Conservation (phyloP, 2,797 vertebrate genomes). For the Columba guinea region DNA sequence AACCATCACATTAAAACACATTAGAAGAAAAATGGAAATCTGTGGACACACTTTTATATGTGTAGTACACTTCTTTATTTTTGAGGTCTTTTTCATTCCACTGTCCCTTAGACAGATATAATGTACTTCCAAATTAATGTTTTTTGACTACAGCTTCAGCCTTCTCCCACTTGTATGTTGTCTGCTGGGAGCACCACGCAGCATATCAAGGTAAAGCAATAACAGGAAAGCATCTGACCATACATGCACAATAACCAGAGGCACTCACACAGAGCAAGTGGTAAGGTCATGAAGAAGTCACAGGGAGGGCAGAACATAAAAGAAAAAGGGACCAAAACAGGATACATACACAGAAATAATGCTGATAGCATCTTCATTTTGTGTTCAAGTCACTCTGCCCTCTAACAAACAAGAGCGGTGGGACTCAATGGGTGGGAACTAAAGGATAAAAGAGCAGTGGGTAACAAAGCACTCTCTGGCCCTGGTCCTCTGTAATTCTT, state of each 20-base stretch:
- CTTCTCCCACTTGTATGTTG: neutral
- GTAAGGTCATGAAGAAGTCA: slow-evolving; percentile 62
- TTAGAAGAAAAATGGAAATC: neutral
- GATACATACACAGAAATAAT: slow-evolving; percentile 8
- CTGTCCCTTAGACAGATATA: neutral
- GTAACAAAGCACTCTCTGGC: neutral
- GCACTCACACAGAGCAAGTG: slow-evolving; percentile 23
- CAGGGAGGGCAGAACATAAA: slow-evolving; percentile 24
- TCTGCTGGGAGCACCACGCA: neutral
- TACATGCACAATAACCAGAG: slow-evolving; percentile 45
- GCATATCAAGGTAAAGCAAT: slow-evolving; percentile 35
- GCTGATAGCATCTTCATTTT: slow-evolving; percentile 33
- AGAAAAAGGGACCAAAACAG: slow-evolving; percentile 42
- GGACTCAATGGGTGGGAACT: neutral
- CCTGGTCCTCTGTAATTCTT: neutral
- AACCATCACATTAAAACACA: neutral
- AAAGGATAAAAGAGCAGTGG: neutral
- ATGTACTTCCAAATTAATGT: neutral
- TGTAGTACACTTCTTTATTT: neutral
- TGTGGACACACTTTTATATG: neutral
- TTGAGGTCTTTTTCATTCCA: neutral
- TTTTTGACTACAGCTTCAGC: slow-evolving; percentile 2
- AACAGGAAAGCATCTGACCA: slow-evolving; percentile 45
- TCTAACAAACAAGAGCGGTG: neutral
- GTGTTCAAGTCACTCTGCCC: neutral